Evolutionary conservation across 2,888 invertebrate genomes (phyloP).

Genomic region (Drosophila aldrichi): DNA sequence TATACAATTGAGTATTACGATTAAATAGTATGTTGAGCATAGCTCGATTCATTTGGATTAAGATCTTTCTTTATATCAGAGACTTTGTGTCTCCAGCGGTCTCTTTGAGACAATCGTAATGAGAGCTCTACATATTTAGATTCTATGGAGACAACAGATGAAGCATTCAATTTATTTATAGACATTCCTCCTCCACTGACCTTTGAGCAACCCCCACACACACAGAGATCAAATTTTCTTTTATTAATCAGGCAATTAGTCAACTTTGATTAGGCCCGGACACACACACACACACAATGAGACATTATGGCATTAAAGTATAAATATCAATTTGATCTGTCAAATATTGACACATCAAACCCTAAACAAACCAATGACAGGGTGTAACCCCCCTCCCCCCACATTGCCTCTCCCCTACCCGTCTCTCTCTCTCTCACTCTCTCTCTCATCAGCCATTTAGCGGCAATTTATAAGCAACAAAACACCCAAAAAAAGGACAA

Average conservation of each 20-base stretch:
- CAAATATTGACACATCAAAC: conserved; percentile 84
- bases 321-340: conserved; percentile 82
- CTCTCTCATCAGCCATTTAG: conserved; percentile 61
- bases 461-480: conserved; percentile 80
- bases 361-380: conserved; percentile 84
- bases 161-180: neutral
- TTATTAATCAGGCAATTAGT: conserved; percentile 73
- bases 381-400: conserved; percentile 43
- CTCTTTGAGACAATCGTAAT: neutral
- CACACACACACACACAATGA: conserved; percentile 42
- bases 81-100: too few relatives aligned
- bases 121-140: neutral
- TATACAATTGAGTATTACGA: too few relatives aligned
- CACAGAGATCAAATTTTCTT: conserved; percentile 33
- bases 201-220: conserved; percentile 25
- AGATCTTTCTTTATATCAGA: neutral
- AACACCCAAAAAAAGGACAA: conserved; percentile 65
- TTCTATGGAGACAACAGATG: neutral
- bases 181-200: conserved; percentile 15
- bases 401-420: neutral
- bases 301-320: conserved; percentile 62
- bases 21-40: too few relatives aligned
- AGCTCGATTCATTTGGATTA: neutral
- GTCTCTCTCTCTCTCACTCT: neutral
- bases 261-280: conserved; percentile 56